Conservation (phyloP, 2,888 invertebrate genomes). For the Zeuzera pyrina region DNA sequence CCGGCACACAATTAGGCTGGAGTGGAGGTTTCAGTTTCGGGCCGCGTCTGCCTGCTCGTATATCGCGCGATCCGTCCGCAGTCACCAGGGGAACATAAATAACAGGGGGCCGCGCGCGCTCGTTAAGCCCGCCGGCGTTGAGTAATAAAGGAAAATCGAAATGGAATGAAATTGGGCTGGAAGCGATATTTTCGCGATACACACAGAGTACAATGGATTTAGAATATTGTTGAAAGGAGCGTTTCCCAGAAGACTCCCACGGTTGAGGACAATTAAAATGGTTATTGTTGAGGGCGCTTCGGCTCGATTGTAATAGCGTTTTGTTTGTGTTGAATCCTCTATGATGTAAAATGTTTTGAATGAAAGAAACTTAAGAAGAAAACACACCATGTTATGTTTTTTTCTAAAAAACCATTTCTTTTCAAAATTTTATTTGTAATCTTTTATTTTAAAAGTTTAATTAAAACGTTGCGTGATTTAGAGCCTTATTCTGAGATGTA, state of each 20-base stretch:
- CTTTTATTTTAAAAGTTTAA: conserved; percentile 55
- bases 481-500: conserved; percentile 24
- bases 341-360: conserved; percentile 52
- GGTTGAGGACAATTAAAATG: conserved; percentile 61
- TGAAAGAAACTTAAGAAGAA: conserved; percentile 45
- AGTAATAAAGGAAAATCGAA: conserved; percentile 74
- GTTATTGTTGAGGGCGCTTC: conserved; percentile 51
- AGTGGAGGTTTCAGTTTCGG: conserved; percentile 56
- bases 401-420: conserved; percentile 37
- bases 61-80: conserved; percentile 67
- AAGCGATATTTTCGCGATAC: conserved; percentile 67
- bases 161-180: conserved; percentile 71
- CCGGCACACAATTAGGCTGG: conserved; percentile 61
- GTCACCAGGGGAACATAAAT: conserved; percentile 71
- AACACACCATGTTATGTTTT: conserved; percentile 44
- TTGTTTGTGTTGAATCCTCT: conserved; percentile 53
- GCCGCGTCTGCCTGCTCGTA: conserved; percentile 53
- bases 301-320: conserved; percentile 38
- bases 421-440: conserved; percentile 41
- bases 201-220: conserved; percentile 57
- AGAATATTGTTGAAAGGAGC: conserved; percentile 55
- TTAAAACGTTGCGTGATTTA: conserved; percentile 32
- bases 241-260: conserved; percentile 44
- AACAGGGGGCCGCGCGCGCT: conserved; percentile 62
- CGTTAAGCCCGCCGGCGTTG: conserved; percentile 69